A percentile compares a stretch with the other conserved stretches of the same genome.
Evolutionary conservation across 1,140 invertebrate species (phyloP).

Genomic region (Nasonia vitripennis): DNA sequence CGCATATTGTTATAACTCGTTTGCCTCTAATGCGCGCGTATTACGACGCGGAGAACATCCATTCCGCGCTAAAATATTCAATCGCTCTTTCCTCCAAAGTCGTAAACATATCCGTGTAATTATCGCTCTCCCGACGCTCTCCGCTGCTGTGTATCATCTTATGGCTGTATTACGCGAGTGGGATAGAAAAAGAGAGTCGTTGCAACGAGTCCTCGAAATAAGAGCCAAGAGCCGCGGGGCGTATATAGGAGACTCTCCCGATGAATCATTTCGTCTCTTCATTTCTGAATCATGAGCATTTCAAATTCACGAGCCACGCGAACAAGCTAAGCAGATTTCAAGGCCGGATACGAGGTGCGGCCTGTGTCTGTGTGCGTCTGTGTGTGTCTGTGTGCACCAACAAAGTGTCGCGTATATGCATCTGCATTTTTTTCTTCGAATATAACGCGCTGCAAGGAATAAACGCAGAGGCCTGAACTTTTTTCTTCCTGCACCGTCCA

Average conservation of each 20-base stretch:
- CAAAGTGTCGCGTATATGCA: neutral
- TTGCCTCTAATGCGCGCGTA: too few relatives aligned
- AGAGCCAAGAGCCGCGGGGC: neutral
- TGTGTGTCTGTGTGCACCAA: neutral
- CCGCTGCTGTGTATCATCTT: too few relatives aligned
- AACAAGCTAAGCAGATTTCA: conserved; percentile 40
- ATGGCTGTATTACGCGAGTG: too few relatives aligned
- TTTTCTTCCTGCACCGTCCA: neutral
- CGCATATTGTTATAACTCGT: too few relatives aligned
- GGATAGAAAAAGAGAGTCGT: too few relatives aligned
- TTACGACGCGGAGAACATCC: neutral
- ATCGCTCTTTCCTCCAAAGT: neutral
- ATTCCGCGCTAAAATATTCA: neutral
- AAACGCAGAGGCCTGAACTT: neutral
- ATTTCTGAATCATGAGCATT: conserved; percentile 47
- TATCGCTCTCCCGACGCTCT: neutral
- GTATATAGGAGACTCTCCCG: conserved; percentile 9
- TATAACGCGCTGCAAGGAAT: neutral
- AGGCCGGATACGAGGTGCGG: conserved; percentile 46
- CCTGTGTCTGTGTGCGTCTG: too few relatives aligned
- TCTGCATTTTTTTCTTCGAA: too few relatives aligned
- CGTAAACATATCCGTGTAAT: neutral
- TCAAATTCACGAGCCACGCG: conserved; percentile 13
- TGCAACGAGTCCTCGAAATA: neutral
- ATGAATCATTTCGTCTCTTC: conserved; percentile 20